These are phyloP conservation scores for Xiphias gladius DNA, from an alignment of 2,113 vertebrate species.

Conservation along the genomic window DNA sequence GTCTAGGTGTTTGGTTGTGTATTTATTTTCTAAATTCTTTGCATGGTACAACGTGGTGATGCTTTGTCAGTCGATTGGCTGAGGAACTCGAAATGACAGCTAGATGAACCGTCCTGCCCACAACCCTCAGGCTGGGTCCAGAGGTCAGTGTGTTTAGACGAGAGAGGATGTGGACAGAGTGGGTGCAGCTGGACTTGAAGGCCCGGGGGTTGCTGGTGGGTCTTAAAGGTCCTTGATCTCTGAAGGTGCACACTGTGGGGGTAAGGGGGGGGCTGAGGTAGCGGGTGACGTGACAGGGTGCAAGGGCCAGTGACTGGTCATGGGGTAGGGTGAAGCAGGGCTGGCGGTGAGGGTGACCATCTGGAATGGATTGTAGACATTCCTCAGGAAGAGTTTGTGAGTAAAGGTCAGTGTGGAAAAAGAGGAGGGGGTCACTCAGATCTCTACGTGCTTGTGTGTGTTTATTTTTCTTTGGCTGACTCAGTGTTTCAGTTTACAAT, in stretches of 20 bases:
- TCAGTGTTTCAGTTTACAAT: conserved; percentile 65
- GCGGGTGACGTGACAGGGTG: conserved; percentile 42
- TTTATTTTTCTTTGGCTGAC: conserved; percentile 71
- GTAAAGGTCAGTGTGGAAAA: conserved; percentile 81
- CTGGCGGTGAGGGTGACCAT: conserved; percentile 77
- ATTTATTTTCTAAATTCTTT: neutral
- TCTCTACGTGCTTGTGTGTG: conserved; percentile 58
- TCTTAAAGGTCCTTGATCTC: conserved; percentile 61
- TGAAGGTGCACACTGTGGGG: conserved; percentile 62
- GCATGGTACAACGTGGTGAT: neutral
- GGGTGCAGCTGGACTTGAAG: conserved; percentile 66
- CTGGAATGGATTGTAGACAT: conserved; percentile 86
- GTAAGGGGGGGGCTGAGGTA: conserved; percentile 1
- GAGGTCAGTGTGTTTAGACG: conserved; percentile 71
- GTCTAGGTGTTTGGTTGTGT: neutral
- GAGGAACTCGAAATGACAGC: conserved; percentile 50
- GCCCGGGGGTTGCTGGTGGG: conserved; percentile 40
- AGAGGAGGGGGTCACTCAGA: conserved; percentile 48
- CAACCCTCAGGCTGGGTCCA: conserved; percentile 65
- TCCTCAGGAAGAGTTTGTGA: conserved; percentile 80
- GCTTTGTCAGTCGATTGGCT: conserved; percentile 20
- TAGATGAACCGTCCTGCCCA: conserved; percentile 39
- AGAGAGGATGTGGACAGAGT: conserved; percentile 47
- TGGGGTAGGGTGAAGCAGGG: conserved; percentile 40
- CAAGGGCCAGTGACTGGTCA: conserved; percentile 53